phyloP scores from a whole-genome alignment of 2,888 invertebrate species.

The Amiota minor region DNA sequence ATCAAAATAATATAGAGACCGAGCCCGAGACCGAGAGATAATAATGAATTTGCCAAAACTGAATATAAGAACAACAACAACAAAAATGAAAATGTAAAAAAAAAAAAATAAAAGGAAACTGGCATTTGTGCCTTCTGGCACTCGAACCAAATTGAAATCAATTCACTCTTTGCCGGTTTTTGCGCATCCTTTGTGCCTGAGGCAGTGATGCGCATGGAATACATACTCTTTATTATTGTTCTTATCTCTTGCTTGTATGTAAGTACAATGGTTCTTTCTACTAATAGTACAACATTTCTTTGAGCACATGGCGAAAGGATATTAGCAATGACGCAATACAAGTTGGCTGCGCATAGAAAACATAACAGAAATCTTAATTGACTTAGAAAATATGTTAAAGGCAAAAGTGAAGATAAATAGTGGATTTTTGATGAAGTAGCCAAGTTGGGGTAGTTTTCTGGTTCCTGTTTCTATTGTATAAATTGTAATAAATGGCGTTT shows the following conservation, averaged over 20 bases:
- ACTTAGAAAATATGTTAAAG: slow-evolving; percentile 12
- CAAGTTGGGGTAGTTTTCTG: neutral
- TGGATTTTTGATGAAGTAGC: neutral
- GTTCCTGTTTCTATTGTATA: neutral
- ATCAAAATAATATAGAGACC: neutral
- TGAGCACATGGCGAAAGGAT: slow-evolving; percentile 9
- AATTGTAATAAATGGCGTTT: neutral
- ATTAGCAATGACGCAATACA: slow-evolving; percentile 4
- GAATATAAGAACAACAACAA: slow-evolving; percentile 1
- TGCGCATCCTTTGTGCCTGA: slow-evolving; percentile 28
- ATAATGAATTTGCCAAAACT: neutral
- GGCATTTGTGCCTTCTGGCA: slow-evolving; percentile 47
- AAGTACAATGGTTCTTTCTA: too few relatives aligned
- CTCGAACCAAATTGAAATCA: slow-evolving; percentile 49
- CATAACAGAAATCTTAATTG: slow-evolving; percentile 2
- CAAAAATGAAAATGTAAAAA: too few relatives aligned
- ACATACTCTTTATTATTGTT: neutral
- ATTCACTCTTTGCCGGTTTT: slow-evolving; percentile 32
- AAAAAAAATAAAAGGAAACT: slow-evolving; percentile 25
- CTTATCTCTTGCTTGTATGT: neutral
- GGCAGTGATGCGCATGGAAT: slow-evolving; percentile 28
- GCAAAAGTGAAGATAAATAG: slow-evolving; percentile 4
- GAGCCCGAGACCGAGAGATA: too few relatives aligned
- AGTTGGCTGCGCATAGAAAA: too few relatives aligned
- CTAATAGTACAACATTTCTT: neutral